These are phyloP conservation scores for Gambelia wislizenii DNA, from an alignment of 2,797 vertebrate species.

Conservation along the genomic window DNA sequence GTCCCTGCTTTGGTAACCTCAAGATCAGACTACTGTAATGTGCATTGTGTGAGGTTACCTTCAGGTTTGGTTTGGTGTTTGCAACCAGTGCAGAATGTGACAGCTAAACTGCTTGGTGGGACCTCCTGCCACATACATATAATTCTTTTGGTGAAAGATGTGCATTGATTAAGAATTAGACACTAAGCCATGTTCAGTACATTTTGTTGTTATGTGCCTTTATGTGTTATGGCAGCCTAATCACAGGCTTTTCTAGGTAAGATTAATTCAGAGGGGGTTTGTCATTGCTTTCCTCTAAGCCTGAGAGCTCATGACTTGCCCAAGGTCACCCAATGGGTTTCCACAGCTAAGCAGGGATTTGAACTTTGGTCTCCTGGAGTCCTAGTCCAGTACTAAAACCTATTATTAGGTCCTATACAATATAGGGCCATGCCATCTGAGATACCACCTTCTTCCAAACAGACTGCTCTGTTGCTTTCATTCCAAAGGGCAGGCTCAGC, in stretches of 20 bases:
- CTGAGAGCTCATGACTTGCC: no score
- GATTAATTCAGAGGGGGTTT: no score
- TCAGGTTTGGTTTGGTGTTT: background rate
- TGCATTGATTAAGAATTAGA: background rate
- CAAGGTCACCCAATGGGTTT: no score
- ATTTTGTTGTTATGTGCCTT: background rate
- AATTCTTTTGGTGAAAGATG: background rate
- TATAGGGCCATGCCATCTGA: background rate
- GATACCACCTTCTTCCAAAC: background rate
- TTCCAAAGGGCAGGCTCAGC: no score
- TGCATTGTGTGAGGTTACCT: background rate
- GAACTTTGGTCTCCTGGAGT: no score
- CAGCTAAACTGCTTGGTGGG: no score
- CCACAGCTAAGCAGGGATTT: no score
- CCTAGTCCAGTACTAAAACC: no score
- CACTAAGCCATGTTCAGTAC: background rate
- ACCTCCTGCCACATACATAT: background rate
- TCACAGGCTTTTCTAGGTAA: no score
- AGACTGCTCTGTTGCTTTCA: background rate
- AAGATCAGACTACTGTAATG: background rate
- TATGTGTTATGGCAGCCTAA: no score
- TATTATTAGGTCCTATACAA: background rate
- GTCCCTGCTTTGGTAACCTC: background rate
- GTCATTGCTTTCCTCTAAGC: no score
- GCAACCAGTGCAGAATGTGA: background rate